These are phyloP conservation scores for Machimus rusticus DNA, from an alignment of 2,888 invertebrate species.

Conservation along the genomic window DNA sequence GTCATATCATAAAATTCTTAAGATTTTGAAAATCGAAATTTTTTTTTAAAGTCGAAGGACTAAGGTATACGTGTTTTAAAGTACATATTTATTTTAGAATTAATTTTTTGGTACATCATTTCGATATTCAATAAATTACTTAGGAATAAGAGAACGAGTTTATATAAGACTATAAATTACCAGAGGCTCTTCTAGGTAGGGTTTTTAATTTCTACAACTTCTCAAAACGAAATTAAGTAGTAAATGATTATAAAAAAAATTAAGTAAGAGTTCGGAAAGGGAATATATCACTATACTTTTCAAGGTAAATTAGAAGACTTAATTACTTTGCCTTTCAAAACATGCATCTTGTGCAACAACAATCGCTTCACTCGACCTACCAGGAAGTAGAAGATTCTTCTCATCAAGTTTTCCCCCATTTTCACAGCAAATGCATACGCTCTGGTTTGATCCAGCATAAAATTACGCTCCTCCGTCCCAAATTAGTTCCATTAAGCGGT, in stretches of 20 bases:
- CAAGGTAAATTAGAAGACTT: background rate
- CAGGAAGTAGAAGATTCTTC: background rate
- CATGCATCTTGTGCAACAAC: background rate
- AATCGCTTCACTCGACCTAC: background rate
- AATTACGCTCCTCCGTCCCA: background rate
- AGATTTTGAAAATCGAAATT: background rate
- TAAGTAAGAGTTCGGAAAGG: background rate
- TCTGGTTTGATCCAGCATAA: background rate
- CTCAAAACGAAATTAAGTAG: background rate
- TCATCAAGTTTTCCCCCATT: background rate
- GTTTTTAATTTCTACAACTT: background rate
- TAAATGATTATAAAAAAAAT: background rate
- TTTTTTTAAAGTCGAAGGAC: too few relatives aligned
- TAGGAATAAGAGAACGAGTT: too few relatives aligned
- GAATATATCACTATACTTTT: background rate
- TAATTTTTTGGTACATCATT: too few relatives aligned
- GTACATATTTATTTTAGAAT: too few relatives aligned
- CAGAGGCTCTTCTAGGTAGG: background rate
- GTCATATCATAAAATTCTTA: too few relatives aligned
- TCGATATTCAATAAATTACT: too few relatives aligned
- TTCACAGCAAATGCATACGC: background rate
- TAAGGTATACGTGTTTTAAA: too few relatives aligned
- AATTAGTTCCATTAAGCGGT: slow-evolving; percentile 12
- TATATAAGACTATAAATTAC: too few relatives aligned
- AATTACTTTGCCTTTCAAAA: background rate